A percentile compares a stretch with the other conserved stretches of the same genome.
Evolutionary conservation across 2,113 vertebrate genomes (phyloP).

Genomic region (Lycaon pictus): DNA sequence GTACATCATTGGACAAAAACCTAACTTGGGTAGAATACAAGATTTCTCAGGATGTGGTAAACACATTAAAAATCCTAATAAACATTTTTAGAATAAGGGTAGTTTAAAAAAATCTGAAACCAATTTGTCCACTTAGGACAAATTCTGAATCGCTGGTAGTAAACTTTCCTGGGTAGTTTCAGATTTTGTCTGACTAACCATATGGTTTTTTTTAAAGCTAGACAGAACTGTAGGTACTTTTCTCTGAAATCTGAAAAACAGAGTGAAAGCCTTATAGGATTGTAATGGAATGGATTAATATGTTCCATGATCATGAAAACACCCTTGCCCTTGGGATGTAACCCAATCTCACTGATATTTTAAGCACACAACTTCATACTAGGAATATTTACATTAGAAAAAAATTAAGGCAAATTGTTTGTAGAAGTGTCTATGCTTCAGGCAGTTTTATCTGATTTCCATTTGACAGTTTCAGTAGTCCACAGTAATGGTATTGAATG

Average conservation of each 20-base stretch:
- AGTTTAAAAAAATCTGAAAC: neutral
- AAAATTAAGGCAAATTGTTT: neutral
- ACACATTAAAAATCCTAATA: neutral
- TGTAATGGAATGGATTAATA: neutral
- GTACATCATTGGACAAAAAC: too few species aligned
- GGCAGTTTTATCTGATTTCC: neutral
- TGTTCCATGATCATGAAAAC: neutral
- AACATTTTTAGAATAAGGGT: neutral
- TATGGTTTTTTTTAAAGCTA: neutral
- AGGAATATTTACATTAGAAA: neutral
- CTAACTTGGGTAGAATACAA: neutral
- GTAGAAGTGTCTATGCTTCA: neutral
- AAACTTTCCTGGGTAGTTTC: neutral
- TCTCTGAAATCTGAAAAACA: neutral
- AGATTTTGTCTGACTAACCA: neutral
- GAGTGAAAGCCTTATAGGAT: neutral
- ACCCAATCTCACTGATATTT: neutral
- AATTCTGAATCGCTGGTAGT: neutral
- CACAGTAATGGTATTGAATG: neutral
- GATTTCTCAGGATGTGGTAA: neutral
- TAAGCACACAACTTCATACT: neutral
- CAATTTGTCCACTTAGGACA: neutral
- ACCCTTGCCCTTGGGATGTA: neutral
- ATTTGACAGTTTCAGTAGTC: neutral
- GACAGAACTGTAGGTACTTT: neutral